Percentiles rank a stretch among this genome's conserved stretches.
These are phyloP conservation scores for Balaeniceps rex DNA, from an alignment of 2,113 vertebrate species.

Conservation along the genomic window DNA sequence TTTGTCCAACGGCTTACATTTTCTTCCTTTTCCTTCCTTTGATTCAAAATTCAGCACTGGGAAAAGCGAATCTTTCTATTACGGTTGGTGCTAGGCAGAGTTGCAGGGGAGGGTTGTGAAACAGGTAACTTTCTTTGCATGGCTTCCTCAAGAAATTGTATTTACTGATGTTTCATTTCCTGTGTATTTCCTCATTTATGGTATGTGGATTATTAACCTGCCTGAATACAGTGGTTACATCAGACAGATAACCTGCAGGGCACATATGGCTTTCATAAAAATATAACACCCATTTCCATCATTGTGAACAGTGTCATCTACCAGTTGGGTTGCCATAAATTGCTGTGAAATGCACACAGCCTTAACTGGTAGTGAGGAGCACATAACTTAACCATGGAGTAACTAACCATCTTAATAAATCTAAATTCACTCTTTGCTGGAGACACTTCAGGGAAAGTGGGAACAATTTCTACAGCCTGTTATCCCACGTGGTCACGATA, in stretches of 20 bases:
- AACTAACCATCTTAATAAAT: slow-evolving; percentile 31
- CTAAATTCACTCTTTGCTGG: neutral
- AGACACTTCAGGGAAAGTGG: neutral
- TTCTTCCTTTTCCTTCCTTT: neutral
- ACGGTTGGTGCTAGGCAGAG: neutral
- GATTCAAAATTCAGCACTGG: neutral
- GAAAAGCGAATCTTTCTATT: neutral
- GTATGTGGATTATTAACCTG: slow-evolving; percentile 21
- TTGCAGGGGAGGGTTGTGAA: neutral
- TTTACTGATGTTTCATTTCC: slow-evolving; percentile 34
- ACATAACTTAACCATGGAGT: neutral
- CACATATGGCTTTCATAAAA: slow-evolving; percentile 22
- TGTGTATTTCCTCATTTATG: neutral
- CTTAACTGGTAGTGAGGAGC: neutral
- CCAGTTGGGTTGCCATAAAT: slow-evolving; percentile 28
- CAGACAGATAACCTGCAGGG: slow-evolving; percentile 26
- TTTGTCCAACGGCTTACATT: neutral
- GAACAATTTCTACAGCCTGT: neutral
- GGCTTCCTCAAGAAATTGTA: slow-evolving; percentile 4
- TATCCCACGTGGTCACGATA: neutral
- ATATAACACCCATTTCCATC: neutral
- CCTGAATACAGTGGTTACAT: neutral
- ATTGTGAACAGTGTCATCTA: neutral
- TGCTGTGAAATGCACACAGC: slow-evolving; percentile 9
- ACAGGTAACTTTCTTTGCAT: neutral